Evolutionary conservation across 2,888 invertebrate genomes (phyloP).

Genomic region (Hylaea fasciaria): DNA sequence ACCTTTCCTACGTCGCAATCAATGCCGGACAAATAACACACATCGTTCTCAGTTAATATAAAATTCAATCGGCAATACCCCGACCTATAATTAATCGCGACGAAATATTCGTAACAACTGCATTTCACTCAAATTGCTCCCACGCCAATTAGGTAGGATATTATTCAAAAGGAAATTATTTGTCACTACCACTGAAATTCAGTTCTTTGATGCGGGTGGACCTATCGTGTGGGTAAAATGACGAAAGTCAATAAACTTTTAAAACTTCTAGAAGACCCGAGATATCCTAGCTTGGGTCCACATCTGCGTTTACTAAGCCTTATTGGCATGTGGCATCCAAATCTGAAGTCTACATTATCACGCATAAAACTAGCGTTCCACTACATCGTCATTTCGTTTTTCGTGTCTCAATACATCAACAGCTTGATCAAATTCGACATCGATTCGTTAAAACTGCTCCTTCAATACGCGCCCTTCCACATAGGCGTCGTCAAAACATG

Average conservation of each 20-base stretch:
- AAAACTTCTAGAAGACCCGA: conserved; percentile 53
- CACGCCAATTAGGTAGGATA: conserved; percentile 58
- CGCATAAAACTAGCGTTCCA: conserved; percentile 55
- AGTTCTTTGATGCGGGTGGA: conserved; percentile 16
- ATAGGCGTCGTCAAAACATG: conserved; percentile 62
- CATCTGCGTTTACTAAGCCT: conserved; percentile 55
- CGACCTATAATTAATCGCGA: conserved; percentile 57
- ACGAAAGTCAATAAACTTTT: conserved; percentile 36
- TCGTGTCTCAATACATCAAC: conserved; percentile 63
- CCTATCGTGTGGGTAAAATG: conserved; percentile 27
- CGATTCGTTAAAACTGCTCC: conserved; percentile 55
- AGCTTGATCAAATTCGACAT: conserved; percentile 51
- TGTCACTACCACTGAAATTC: conserved; percentile 17
- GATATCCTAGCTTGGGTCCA: conserved; percentile 63
- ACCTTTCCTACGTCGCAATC: conserved; percentile 32
- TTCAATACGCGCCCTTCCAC: conserved; percentile 68
- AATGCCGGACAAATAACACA: conserved; percentile 48
- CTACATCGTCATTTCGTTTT: conserved; percentile 55
- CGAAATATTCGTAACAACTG: conserved; percentile 55
- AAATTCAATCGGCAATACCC: conserved; percentile 52
- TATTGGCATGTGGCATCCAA: conserved; percentile 61
- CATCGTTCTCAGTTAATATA: conserved; percentile 43
- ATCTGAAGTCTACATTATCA: conserved; percentile 40
- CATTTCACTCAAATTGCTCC: conserved; percentile 50
- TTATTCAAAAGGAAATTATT: conserved; percentile 17